These are phyloP conservation scores for Felis chaus DNA, from an alignment of 2,113 vertebrate genomes.

Conservation along the genomic window DNA sequence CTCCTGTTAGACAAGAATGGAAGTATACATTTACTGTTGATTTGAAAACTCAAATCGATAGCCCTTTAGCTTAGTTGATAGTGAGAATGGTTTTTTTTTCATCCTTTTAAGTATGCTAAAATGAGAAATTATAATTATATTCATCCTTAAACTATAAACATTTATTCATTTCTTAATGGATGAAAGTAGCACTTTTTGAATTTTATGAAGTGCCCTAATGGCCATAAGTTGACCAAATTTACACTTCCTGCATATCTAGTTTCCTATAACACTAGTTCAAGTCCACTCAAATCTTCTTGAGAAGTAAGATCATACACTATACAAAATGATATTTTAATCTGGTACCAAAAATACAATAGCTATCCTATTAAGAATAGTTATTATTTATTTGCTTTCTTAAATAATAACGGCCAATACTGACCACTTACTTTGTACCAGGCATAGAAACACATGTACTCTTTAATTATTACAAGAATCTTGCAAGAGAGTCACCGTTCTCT, in stretches of 20 bases:
- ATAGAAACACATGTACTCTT: neutral
- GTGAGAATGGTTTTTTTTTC: neutral
- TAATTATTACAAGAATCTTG: neutral
- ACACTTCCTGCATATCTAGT: neutral
- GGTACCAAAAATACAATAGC: neutral
- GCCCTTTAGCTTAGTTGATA: neutral
- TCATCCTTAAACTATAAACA: neutral
- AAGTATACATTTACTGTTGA: neutral
- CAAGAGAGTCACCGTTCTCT: neutral
- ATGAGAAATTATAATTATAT: neutral
- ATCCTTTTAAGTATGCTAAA: slow-evolving; percentile 17
- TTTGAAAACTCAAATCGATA: neutral
- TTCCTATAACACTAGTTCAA: neutral
- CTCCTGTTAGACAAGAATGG: neutral
- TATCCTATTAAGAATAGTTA: neutral
- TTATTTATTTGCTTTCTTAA: neutral
- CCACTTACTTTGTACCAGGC: neutral
- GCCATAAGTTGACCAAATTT: neutral
- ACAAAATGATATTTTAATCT: neutral
- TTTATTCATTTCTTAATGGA: neutral
- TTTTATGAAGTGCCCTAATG: neutral
- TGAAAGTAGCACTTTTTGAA: neutral
- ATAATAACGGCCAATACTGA: neutral
- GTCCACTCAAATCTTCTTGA: neutral
- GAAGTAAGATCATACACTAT: neutral